Percentiles rank a stretch among this genome's conserved stretches.
Evolutionary conservation across 1,140 invertebrate species (phyloP).

Genomic region (Galendromus occidentalis): DNA sequence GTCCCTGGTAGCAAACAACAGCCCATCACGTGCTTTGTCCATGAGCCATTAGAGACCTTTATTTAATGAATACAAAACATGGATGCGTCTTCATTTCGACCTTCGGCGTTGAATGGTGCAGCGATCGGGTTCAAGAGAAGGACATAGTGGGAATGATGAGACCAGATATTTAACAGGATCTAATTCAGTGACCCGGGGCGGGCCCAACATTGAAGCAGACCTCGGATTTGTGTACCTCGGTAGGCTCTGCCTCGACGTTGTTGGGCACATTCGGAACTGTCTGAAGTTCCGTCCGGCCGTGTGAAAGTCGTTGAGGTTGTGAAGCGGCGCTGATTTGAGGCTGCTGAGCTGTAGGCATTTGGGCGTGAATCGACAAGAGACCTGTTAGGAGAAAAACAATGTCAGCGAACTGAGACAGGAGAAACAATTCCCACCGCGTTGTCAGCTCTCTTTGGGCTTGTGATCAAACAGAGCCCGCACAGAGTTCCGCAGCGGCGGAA

Average conservation of each 20-base stretch:
- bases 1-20: too few species aligned
- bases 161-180: too few species aligned
- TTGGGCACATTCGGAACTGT: neutral
- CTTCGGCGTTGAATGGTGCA: too few species aligned
- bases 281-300: neutral
- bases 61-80: too few species aligned
- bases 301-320: neutral
- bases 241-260: neutral
- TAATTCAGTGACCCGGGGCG: neutral
- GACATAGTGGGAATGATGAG: too few species aligned
- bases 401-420: neutral
- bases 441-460: neutral
- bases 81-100: too few species aligned
- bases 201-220: constrained; percentile 1
- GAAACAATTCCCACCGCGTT: neutral
- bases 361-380: neutral
- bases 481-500: too few species aligned
- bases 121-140: too few species aligned
- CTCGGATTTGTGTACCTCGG: constrained; percentile 4
- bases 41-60: too few species aligned
- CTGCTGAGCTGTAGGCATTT: neutral
- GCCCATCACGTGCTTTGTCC: too few species aligned
- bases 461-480: too few species aligned
- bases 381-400: neutral
- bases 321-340: neutral